Evolutionary conservation across 1,140 invertebrate species (phyloP), one percentile per base, ranked within the genome.

Genomic region (Cotesia glomerata): DNA sequence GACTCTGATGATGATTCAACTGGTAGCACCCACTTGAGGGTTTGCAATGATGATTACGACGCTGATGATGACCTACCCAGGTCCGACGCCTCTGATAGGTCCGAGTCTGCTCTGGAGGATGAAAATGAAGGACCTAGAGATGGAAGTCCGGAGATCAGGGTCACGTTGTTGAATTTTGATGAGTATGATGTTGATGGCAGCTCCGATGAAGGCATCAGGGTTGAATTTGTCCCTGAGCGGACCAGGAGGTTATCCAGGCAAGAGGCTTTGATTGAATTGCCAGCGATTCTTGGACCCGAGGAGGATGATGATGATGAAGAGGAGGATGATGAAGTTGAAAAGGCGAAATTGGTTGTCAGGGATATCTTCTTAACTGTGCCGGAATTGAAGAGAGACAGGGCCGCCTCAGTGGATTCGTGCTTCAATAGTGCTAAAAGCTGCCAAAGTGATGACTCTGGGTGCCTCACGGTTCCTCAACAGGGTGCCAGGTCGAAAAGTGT

Each of bases 321-420:
- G 52, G 90, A 74, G 86, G 45, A 81, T 82, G 75, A 86, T 79
- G 77, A 87, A 75, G 79, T 86, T 77, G 63, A 83, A 73, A 83
- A 79, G 45, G 70, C 73, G 9, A 78, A 82, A 70, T 82, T 88
- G 32, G 85, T 89, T 5, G 91, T 91, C 0, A 88, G 91, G 18
- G 93, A 95, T 78, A 94, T 95, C 67, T 95, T 94, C 79, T 85
- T 95, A 1, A 90, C 92, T 13, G 93, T 95, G n/a, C 94, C 93
- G 1, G 93, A 95, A 76, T 82, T 95, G 67, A 93, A 93, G 76
- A 88, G 94, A 0, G 94, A 95, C 78, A 89, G 94, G 0, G 94
- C 94, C 3, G 94, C 94, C 2, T 95, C 94, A 0, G 93, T 95
- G 2, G 94, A 95, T 81, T 94, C 94, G 2, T 94, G 93, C 77